Base-by-base conservation (phyloP, 2,888 invertebrate genomes). In the Caenorhabditis angaria region DNA sequence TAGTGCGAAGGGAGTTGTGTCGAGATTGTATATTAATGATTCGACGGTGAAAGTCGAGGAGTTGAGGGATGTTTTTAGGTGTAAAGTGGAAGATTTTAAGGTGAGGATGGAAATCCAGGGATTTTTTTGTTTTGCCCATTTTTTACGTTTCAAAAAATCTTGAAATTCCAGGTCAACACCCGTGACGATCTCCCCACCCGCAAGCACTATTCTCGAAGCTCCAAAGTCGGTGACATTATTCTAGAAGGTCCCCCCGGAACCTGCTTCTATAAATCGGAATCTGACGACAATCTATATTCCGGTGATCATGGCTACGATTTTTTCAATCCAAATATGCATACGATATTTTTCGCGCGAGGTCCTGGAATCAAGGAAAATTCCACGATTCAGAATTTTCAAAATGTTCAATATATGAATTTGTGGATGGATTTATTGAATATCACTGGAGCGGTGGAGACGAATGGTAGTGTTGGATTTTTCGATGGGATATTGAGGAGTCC, bases 241-340 rank as follows among this genome's bases (percentile, higher is more conserved):
- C 58, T 85, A n/a, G 82, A 84, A 55, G 84, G 83, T 35, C 65
- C 75, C 12, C 77, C 80, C 1, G 85, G 85, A 25, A 72, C 82
- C 0, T 83, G 70, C 3, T 82, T 85, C 56, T 82, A 72, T 53
- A 83, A 80, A 50, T 76, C 67, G 27, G 54, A 58, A 56, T 61
- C 47, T 2, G 70, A 72, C 27, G 81, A 82, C 60, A 76, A 78
- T 61, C 20, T 68, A 22, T 62, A 81, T 24, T 73, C 77, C 0
- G 72, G 76, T 22, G 85, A 85, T 54, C 85, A 85, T 60, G 85
- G 85, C 12, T 85, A 82, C 68, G 85, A 85, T 62, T 83, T 80
- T 47, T 63, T 80, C 32, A 63, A 76, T 27, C 70, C 72, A 1
- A 66, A 65, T 18, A 85, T 85, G 85, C 81, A 81, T 32, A 83